Conservation (phyloP, 2,888 invertebrate genomes). For the Timandra comae region DNA sequence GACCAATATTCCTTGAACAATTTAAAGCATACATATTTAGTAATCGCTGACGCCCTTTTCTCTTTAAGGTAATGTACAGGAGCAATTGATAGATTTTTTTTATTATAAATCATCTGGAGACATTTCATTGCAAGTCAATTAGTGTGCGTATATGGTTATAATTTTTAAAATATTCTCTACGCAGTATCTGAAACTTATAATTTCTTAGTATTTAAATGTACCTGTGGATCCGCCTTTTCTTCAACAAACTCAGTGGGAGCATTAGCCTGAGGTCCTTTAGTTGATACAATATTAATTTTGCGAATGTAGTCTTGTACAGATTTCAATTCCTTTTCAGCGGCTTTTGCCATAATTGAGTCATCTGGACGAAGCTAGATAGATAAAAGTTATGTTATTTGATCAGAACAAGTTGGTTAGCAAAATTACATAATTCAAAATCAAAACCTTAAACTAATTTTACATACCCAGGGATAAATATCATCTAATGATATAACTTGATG, state of each 20-base stretch:
- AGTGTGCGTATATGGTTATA: no score
- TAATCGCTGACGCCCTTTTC: no score
- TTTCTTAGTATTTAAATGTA: no score
- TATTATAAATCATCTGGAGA: no score
- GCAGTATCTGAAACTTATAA: no score
- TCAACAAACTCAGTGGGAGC: conserved; percentile 79
- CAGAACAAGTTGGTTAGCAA: conserved; percentile 1
- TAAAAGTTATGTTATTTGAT: neutral
- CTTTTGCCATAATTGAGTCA: conserved; percentile 86
- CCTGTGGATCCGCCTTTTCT: conserved; percentile 82
- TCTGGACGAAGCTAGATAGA: conserved; percentile 84
- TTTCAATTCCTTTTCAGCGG: conserved; percentile 88
- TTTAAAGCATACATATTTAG: no score
- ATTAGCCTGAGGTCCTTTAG: conserved; percentile 87
- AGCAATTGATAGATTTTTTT: no score
- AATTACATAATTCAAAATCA: neutral
- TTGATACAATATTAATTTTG: conserved; percentile 87
- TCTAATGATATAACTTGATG: conserved; percentile 90
- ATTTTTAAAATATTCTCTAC: no score
- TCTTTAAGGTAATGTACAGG: no score
- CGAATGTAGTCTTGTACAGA: conserved; percentile 92
- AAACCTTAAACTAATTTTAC: conserved; percentile 25
- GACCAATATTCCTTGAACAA: conserved; percentile 62
- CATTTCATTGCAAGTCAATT: no score
- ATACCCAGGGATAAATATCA: conserved; percentile 94